Evolutionary conservation across 2,113 vertebrate species (phyloP), one percentile per base, ranked within the genome.

Genomic region (Anseranas semipalmata): DNA sequence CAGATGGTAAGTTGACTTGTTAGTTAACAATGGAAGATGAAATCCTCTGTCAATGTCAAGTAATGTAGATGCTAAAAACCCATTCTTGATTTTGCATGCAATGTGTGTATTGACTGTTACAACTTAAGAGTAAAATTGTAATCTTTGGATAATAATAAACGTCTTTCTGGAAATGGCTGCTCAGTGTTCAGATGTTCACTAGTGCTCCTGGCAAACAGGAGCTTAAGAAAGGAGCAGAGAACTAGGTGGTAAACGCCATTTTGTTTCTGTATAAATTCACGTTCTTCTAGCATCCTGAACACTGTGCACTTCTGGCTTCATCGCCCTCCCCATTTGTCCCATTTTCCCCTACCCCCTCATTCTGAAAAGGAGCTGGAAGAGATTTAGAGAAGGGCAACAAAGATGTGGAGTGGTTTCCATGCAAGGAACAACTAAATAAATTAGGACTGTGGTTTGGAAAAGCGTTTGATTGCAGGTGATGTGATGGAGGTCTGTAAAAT

Each of bases 401-500:
- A 87, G 56, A 71, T 55, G 65, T 71, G 65, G 35, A 89, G 70
- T 85, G 25, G 22, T 92, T 93, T 87, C 55, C 22, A 32, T 75
- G 56, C 56, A 74, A 84, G 67, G 41, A 93, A 67, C 63, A 80
- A 27, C 86, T 58, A 84, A 63, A 30, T 77, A 95, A 95, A 84
- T 93, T 86, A 81, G 24, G 17, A 55, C 60, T 55, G 41, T 59
- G 59, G 82, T 88, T 95, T 90, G 75, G 81, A 77, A 77, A 73
- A 83, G 67, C 53, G n/a, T 85, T 90, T 89, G 94, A 81, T 95
- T 95, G 91, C 67, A 86, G 60, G 10, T 80, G 71, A 62, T 79
- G 62, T 79, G 48, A 62, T 80, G 55, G 67, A 90, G 67, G 37
- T 80, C 82, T 94, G 1, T 88, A 41, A 91, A 95, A 90, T 92